Percentiles rank a stretch among this genome's conserved stretches.
These are phyloP conservation scores for Speoplatyrhinus poulsoni DNA, from an alignment of 2,113 vertebrate species.

Conservation along the genomic window DNA sequence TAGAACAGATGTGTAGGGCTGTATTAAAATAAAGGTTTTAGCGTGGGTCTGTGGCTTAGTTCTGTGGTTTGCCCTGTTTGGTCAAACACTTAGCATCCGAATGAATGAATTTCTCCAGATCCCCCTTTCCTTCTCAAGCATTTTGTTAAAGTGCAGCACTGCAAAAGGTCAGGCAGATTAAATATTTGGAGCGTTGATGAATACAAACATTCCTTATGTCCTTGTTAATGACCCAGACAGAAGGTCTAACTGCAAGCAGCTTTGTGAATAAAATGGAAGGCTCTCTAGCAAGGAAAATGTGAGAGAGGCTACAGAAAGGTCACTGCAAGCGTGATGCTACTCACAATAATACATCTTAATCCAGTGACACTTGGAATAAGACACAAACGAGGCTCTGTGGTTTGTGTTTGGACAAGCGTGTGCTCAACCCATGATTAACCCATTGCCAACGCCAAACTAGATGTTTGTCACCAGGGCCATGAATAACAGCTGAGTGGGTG, in stretches of 20 bases:
- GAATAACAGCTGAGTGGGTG: background rate
- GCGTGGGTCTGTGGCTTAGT: constrained; percentile 54
- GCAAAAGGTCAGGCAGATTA: constrained; percentile 25
- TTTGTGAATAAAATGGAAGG: constrained; percentile 11
- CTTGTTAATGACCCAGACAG: constrained; percentile 7
- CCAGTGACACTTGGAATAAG: constrained; percentile 2
- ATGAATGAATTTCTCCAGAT: constrained; percentile 36
- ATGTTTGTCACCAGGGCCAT: constrained; percentile 20
- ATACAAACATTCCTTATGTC: constrained; percentile 14
- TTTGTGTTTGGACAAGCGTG: background rate
- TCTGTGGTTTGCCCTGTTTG: constrained; percentile 65
- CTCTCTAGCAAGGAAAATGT: constrained; percentile 2
- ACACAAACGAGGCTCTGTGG: constrained; percentile 15
- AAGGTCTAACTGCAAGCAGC: constrained; percentile 16
- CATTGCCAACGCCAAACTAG: constrained; percentile 3
- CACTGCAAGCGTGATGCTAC: background rate
- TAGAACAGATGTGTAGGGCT: constrained; percentile 72
- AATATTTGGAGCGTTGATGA: constrained; percentile 23
- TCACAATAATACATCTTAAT: constrained; percentile 1
- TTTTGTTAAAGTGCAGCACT: constrained; percentile 21
- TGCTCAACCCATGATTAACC: constrained; percentile 9
- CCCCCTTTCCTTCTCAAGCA: constrained; percentile 18
- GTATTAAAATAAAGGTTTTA: constrained; percentile 70
- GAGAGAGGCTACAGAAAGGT: constrained; percentile 10
- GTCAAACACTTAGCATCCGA: constrained; percentile 55